A percentile compares a stretch with the other conserved stretches of the same genome.
Conservation (phyloP, 1,140 invertebrate genomes). For the Drosophila equinoxialis region DNA sequence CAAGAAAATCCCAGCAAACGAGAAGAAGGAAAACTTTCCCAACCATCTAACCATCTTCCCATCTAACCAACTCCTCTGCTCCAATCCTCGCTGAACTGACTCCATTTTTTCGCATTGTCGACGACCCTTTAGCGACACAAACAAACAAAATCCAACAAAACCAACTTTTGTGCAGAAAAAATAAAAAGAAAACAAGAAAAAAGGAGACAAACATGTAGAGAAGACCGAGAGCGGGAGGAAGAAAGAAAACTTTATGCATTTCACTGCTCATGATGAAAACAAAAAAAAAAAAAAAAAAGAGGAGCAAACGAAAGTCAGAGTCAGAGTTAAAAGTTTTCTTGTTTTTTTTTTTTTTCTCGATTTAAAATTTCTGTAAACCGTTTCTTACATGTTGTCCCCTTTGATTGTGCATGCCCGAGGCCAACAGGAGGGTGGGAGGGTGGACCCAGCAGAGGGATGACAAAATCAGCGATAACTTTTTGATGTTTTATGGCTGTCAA, state of each 20-base stretch:
- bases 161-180: conserved; percentile 60
- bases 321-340: not conserved
- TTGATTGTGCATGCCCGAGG: conserved; percentile 9
- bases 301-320: conserved; percentile 1
- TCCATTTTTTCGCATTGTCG: conserved; percentile 4
- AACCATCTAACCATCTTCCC: conserved; percentile 39
- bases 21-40: conserved; percentile 63
- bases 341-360: not conserved
- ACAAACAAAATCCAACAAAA: conserved; percentile 68
- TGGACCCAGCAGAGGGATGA: not conserved
- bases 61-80: conserved; percentile 1
- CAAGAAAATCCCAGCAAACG: conserved; percentile 66
- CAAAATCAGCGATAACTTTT: conserved; percentile 64
- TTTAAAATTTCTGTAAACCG: conserved; percentile 24
- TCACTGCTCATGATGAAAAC: conserved; percentile 73
- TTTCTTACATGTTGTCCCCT: conserved; percentile 9
- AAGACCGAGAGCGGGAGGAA: not conserved
- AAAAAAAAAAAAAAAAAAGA: not conserved
- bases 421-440: not conserved
- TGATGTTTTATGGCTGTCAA: conserved; percentile 81
- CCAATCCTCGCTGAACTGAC: no score
- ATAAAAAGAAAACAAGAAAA: not conserved
- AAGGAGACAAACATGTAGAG: not conserved
- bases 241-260: conserved; percentile 73
- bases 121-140: conserved; percentile 71